phyloP scores from a whole-genome alignment of 2,888 invertebrate genomes.

The Hyposoter didymator region DNA sequence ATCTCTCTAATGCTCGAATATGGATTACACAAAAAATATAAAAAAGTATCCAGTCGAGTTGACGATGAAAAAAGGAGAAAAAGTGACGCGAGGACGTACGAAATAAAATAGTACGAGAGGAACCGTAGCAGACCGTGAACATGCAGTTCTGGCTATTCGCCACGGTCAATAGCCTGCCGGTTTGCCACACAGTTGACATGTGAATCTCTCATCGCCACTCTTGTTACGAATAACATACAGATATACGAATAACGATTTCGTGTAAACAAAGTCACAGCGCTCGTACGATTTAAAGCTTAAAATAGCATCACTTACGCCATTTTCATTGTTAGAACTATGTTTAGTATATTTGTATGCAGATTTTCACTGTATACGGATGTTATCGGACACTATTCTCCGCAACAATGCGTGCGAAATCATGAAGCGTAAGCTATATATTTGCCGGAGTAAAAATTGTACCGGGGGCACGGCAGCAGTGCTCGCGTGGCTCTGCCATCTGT shows the following conservation, averaged over 20 bases:
- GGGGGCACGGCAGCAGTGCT: constrained; percentile 53
- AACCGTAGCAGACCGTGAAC: constrained; percentile 56
- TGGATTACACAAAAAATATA: constrained; percentile 5
- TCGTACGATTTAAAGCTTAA: neutral
- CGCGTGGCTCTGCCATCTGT: constrained; percentile 66
- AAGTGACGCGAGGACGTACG: neutral
- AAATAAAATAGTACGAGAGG: constrained; percentile 11
- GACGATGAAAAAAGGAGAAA: constrained; percentile 11
- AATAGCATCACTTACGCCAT: neutral
- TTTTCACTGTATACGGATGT: constrained; percentile 54
- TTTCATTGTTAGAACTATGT: neutral
- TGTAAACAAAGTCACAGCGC: constrained; percentile 10
- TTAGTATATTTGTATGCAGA: constrained; percentile 21
- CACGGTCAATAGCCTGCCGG: constrained; percentile 60
- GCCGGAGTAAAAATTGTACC: constrained; percentile 46
- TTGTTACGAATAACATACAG: constrained; percentile 1
- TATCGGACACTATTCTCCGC: constrained; percentile 59
- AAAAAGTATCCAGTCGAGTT: constrained; percentile 29
- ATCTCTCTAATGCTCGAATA: constrained; percentile 32
- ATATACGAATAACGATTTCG: neutral
- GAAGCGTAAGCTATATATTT: constrained; percentile 32
- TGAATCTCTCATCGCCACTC: constrained; percentile 56
- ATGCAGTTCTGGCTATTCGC: constrained; percentile 62
- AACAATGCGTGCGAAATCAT: constrained; percentile 61
- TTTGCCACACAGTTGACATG: constrained; percentile 60